Evolutionary conservation across 2,113 vertebrate genomes (phyloP).

Genomic region (Riparia riparia): DNA sequence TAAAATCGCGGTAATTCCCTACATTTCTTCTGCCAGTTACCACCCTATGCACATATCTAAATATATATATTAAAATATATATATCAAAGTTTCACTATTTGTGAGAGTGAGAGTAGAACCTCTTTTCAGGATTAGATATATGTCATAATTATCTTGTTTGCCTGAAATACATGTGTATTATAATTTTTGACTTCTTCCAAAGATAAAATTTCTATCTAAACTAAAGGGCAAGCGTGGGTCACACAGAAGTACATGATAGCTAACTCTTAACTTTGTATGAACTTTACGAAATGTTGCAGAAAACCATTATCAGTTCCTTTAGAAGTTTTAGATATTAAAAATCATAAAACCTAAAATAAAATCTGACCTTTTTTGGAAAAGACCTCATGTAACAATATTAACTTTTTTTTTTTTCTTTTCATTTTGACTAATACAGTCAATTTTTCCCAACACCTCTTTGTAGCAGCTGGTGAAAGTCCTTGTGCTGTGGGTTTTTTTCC

Average conservation of each 20-base stretch:
- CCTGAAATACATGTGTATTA: neutral
- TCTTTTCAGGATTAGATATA: neutral
- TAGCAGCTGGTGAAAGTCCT: neutral
- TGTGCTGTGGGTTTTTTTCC: neutral
- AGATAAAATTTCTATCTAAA: neutral
- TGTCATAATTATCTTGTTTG: neutral
- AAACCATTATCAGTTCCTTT: neutral
- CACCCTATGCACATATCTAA: neutral
- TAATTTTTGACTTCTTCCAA: neutral
- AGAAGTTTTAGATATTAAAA: neutral
- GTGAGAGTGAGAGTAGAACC: neutral
- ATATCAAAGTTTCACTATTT: neutral
- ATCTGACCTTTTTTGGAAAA: neutral
- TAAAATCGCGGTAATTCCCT: neutral
- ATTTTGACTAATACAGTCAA: neutral
- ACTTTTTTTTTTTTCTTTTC: neutral
- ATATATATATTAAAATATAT: neutral
- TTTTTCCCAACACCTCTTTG: neutral
- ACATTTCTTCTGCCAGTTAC: neutral
- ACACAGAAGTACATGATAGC: rapidly evolving
- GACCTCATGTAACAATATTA: neutral
- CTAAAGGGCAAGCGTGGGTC: neutral
- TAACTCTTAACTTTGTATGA: neutral
- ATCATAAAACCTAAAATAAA: neutral
- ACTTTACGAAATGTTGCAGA: neutral